Conservation (phyloP, 2,888 invertebrate species). For the Sphaerophoria taeniata region DNA sequence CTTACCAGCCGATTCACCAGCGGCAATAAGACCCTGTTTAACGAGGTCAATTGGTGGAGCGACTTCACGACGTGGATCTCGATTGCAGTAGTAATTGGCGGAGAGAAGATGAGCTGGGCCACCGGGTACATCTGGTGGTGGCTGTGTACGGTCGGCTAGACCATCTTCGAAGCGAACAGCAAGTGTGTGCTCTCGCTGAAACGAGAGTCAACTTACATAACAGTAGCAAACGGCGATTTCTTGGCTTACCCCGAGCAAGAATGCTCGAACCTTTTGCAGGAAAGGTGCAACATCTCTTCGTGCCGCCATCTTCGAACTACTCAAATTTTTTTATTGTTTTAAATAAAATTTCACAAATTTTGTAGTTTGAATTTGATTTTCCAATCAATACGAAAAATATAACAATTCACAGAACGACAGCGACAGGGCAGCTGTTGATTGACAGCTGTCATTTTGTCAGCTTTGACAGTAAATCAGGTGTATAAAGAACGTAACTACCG, state of each 20-base stretch:
- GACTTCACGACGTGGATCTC: conserved; percentile 93
- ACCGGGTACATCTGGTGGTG: conserved; percentile 91
- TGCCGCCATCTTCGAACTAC: conserved; percentile 80
- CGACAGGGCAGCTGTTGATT: too few species aligned
- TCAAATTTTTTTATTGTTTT: background rate
- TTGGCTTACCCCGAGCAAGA: conserved; percentile 87
- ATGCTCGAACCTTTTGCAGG: conserved; percentile 86
- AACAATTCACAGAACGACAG: too few species aligned
- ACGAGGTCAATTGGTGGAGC: conserved; percentile 80
- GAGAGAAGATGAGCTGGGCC: conserved; percentile 91
- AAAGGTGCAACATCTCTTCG: conserved; percentile 87
- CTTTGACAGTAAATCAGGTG: too few species aligned
- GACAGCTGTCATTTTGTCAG: too few species aligned
- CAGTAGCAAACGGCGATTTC: conserved; percentile 34
- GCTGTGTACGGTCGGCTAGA: conserved; percentile 90
- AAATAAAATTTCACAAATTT: too few species aligned
- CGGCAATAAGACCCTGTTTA: conserved; percentile 76
- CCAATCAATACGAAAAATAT: too few species aligned
- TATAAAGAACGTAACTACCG: too few species aligned
- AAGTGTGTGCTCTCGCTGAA: conserved; percentile 83
- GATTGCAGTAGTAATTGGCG: conserved; percentile 91
- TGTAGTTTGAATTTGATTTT: too few species aligned
- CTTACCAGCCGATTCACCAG: conserved; percentile 77
- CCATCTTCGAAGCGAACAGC: conserved; percentile 88
- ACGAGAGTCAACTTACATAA: conserved; percentile 77